Evolutionary conservation across 2,797 vertebrate genomes (phyloP), one percentile per base, ranked within the genome.

Genomic region (Pangasius macronema): DNA sequence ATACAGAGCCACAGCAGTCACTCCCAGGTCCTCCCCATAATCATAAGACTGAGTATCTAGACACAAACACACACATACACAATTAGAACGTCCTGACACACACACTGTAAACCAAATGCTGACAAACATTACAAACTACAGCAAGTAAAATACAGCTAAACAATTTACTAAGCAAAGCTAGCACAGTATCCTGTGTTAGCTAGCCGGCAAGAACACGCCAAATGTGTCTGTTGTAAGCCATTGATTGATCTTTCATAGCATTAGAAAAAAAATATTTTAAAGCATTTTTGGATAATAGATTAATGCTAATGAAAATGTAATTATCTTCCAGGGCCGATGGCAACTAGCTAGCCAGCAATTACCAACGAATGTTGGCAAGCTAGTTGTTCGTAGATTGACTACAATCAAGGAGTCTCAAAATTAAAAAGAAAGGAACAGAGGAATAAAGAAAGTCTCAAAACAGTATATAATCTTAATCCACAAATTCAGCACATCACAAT

Each of bases 1-100:
- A 0, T 99, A 99, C n/a, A 99, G 95, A 3, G 98, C 98, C 88
- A 98, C 96, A 2, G 98, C 98, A 0, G 98, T 99, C 92, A 98
- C 94, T 2, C 98, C 98, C 2, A 97, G 92, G 86, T 98, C 97
- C 20, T 97, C 97, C 24, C 96, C 94, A 0, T 96, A 97, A 6
- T 97, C 97, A 0, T 97, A 97, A 18, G 95, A 85, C 83, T 94
- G 95, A 22, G 91, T 94, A n/a, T 96, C 98, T 99, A 77, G 13
- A 90, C 1, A 30, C 24, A 82, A 3, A 65, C 10, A 33, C n/a
- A 30, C 0, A 68, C n/a, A 83, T 14, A 59, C 20, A 75, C 18
- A 42, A n/a, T 39, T 68, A 3, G 30, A 87, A 27, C 33, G 5
- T 86, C 39, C n/a, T 33, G 57, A 76, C 70, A 86, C 77, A 67